Evolutionary conservation across 1,140 invertebrate species (phyloP).

Genomic region (Cyclargus thomasi): DNA sequence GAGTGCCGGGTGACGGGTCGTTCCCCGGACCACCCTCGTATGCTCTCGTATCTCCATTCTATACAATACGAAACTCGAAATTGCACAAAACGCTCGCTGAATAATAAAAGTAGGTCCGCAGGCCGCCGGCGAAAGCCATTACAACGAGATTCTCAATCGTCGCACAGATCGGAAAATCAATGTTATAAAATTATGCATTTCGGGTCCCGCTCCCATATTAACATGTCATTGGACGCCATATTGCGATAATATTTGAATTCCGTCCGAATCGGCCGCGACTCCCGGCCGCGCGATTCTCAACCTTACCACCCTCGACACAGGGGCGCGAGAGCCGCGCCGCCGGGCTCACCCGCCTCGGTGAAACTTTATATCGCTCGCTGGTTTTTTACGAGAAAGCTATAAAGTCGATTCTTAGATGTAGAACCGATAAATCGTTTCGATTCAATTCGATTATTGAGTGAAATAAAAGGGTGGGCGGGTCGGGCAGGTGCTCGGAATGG

Average conservation of each 20-base stretch:
- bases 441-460: conserved; percentile 51
- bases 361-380: conserved; percentile 41
- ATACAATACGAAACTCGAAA: background rate
- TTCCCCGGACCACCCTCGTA: too few relatives aligned
- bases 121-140: background rate
- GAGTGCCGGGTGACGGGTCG: too few relatives aligned
- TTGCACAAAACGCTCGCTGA: background rate
- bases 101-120: conserved; percentile 10
- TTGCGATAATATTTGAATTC: conserved; percentile 60
- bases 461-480: conserved; percentile 40
- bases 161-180: conserved; percentile 33
- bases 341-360: background rate
- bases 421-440: conserved; percentile 47
- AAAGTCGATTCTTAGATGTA: conserved; percentile 45
- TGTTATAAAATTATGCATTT: conserved; percentile 64
- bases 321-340: background rate
- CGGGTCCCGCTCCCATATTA: conserved; percentile 54
- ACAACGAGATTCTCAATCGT: conserved; percentile 15
- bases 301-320: conserved; percentile 23
- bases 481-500: conserved; percentile 43
- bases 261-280: conserved; percentile 37
- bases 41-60: background rate
- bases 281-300: background rate
- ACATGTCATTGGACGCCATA: conserved; percentile 65
- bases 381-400: conserved; percentile 49